Percentiles rank a stretch among this genome's conserved stretches.
phyloP scores from a whole-genome alignment of 2,113 vertebrate species.

The Panthera uncia region DNA sequence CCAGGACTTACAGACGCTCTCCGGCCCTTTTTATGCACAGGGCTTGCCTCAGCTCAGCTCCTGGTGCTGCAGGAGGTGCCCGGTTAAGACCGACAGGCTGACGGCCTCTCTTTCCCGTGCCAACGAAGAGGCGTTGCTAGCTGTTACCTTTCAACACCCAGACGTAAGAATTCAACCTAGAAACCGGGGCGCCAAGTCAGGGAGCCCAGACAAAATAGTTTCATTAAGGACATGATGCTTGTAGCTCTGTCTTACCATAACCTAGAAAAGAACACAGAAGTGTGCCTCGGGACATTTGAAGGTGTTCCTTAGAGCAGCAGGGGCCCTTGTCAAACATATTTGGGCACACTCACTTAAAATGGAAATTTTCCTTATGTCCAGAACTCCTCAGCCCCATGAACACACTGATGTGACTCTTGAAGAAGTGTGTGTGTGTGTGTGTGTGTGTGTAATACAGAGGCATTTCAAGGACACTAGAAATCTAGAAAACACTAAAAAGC shows the following conservation, averaged over 20 bases:
- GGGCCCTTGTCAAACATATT: neutral
- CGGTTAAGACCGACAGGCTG: neutral
- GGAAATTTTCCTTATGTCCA: neutral
- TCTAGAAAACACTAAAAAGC: neutral
- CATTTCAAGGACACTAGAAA: neutral
- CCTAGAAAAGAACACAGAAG: neutral
- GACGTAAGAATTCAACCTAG: neutral
- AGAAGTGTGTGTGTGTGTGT: neutral
- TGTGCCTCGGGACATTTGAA: neutral
- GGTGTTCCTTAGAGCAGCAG: neutral
- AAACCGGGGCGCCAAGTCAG: accelerated
- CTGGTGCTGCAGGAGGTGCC: no score
- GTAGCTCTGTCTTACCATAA: neutral
- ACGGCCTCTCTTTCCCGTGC: neutral
- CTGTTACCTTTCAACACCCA: no score
- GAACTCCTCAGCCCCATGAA: neutral
- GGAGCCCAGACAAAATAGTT: neutral
- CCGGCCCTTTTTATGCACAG: neutral
- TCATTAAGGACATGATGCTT: neutral
- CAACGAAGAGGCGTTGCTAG: accelerated
- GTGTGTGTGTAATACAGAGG: neutral
- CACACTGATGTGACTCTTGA: neutral
- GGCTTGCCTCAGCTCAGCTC: neutral
- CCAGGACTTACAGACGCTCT: neutral
- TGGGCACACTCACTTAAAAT: neutral